A percentile compares a stretch with the other conserved stretches of the same genome.
These are phyloP conservation scores for Grapholita molesta DNA, from an alignment of 1,140 invertebrate genomes.

Conservation along the genomic window DNA sequence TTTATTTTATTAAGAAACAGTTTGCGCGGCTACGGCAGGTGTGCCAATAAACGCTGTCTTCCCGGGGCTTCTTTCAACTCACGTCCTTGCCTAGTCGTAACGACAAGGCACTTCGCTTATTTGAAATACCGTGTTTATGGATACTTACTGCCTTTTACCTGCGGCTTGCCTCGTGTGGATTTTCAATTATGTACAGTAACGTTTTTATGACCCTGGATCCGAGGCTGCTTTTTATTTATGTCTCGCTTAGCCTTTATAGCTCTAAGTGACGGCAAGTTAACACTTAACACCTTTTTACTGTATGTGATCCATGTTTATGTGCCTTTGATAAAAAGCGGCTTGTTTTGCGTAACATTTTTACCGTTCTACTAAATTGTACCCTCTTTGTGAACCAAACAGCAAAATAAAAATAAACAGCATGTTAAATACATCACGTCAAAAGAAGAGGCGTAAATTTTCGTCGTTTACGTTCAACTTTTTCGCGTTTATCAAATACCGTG, in stretches of 20 bases:
- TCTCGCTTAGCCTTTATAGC: conserved; percentile 11
- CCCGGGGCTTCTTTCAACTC: conserved; percentile 49
- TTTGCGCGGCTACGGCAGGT: conserved; percentile 48
- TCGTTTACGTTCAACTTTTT: conserved; percentile 3
- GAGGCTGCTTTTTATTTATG: conserved; percentile 9
- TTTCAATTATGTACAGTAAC: conserved; percentile 15
- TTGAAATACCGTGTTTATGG: conserved; percentile 60
- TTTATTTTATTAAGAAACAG: conserved; percentile 14
- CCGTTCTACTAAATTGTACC: background rate
- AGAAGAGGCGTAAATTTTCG: conserved; percentile 1
- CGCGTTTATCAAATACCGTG: background rate
- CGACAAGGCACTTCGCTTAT: conserved; percentile 53
- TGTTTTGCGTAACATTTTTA: background rate
- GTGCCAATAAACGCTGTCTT: conserved; percentile 52
- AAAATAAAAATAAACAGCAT: background rate
- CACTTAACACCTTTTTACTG: background rate
- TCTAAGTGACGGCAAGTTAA: background rate
- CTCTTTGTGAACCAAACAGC: background rate
- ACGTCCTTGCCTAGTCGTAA: conserved; percentile 54
- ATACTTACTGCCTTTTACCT: conserved; percentile 47
- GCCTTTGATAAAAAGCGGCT: background rate
- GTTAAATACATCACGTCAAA: background rate
- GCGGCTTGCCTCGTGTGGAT: conserved; percentile 1
- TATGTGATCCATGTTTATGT: background rate
- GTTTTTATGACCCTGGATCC: conserved; percentile 9